Evolutionary conservation across 2,888 invertebrate genomes (phyloP), one percentile per base, ranked within the genome.

Genomic region (Notodonta dromedarius): DNA sequence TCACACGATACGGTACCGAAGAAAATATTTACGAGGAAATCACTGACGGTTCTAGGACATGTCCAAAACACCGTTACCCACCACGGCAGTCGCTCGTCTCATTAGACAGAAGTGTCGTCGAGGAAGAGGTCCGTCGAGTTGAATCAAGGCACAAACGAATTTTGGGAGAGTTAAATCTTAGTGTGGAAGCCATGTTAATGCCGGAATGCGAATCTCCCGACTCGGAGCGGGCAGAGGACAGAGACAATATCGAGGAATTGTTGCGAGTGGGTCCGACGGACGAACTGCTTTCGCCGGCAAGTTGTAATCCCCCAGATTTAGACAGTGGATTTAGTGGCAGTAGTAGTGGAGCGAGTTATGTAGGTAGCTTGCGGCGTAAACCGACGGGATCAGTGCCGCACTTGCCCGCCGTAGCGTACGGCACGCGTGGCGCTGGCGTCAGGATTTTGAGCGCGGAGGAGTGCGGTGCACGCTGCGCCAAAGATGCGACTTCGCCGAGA

Each of bases 171-270:
- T 92, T 98, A 64, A 98, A 98, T 94, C 94, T 98, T 65, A 97
- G 97, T 75, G 97, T 97, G 54, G 98, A 98, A 90, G 97, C 97
- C 55, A 97, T 98, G 97, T 89, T 98, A 71, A 98, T 98, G 98
- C 98, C 97, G 16, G 95, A 96, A 79, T 95, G 95, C 68, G 95
- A 94, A 89, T 95, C 94, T 71, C 95, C 94, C 72, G 94, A 94
- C 84, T 95, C 95, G 57, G 95, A 95, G 84, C 94, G 95, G 78
- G 95, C 94, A 62, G 95, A 95, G 80, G 94, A 94, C 70, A 94
- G 94, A 80, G 95, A 95, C 81, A 95, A 94, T 80, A 92, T 95
- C 69, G 94, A 95, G 76, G 96, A 96, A 82, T 87, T 96, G 71
- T 88, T 97, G 73, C 94, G 95, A 68, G 95, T 96, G 66, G 95